Percentiles rank a stretch among this genome's conserved stretches.
phyloP scores from a whole-genome alignment of 1,140 invertebrate species.

The Drosophila erecta region DNA sequence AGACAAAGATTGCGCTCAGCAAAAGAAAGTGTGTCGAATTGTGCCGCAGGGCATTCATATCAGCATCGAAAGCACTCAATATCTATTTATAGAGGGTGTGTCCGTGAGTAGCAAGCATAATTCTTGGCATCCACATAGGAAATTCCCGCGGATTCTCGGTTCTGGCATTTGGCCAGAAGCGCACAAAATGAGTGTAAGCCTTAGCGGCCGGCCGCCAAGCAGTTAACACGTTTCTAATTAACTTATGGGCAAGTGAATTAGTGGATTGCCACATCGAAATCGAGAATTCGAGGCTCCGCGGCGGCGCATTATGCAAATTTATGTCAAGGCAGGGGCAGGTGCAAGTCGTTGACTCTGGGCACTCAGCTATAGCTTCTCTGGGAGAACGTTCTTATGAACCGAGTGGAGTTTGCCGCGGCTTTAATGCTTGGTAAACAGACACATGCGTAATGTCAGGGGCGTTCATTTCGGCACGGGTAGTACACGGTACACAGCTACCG shows the following conservation, averaged over 20 bases:
- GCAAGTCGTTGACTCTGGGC: conserved; percentile 53
- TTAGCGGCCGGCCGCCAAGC: conserved; percentile 2
- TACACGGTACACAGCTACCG: background rate
- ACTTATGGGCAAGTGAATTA: conserved; percentile 49
- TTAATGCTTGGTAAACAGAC: conserved; percentile 28
- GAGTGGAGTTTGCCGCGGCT: conserved; percentile 14
- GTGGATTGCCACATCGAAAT: conserved; percentile 32
- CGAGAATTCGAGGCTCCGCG: conserved; percentile 23
- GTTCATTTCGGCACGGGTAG: conserved; percentile 26
- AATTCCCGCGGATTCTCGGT: conserved; percentile 20
- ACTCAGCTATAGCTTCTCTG: conserved; percentile 2
- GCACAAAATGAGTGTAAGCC: conserved; percentile 20
- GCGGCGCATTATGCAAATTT: conserved; percentile 62
- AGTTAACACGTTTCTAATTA: conserved; percentile 58
- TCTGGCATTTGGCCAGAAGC: conserved; percentile 33
- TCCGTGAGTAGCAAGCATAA: conserved; percentile 24
- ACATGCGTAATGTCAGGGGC: conserved; percentile 59
- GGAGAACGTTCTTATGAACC: conserved; percentile 30
- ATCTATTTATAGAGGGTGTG: conserved; percentile 18
- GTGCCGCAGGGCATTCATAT: conserved; percentile 10
- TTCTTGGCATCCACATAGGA: conserved; percentile 34
- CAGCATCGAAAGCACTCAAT: conserved; percentile 30
- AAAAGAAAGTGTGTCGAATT: conserved; percentile 46
- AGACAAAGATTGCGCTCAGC: conserved; percentile 29
- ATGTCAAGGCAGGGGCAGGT: conserved; percentile 60